Evolutionary conservation across 30 jellyfish, hydroid and myxozoan genomes (phyloP).

Genomic region (Pelagia noctiluca): DNA sequence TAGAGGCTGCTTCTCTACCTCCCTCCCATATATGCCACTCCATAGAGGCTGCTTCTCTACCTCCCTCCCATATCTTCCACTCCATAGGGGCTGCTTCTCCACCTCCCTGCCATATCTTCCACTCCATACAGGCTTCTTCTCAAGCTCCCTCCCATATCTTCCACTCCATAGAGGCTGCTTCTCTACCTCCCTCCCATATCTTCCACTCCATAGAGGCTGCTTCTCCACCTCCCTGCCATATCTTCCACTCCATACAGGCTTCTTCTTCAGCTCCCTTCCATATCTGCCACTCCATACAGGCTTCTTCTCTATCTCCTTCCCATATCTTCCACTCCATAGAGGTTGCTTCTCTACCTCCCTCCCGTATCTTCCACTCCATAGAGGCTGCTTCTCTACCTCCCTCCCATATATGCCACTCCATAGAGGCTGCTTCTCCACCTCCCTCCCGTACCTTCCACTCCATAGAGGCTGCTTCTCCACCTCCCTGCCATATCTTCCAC

Average conservation of each 20-base stretch:
- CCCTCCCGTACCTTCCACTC: constrained; percentile 24
- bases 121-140: too few relatives aligned
- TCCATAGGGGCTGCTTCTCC: too few relatives aligned
- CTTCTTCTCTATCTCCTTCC: constrained; percentile 14
- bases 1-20: too few relatives aligned
- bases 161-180: too few relatives aligned
- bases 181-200: constrained; percentile 36
- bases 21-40: too few relatives aligned
- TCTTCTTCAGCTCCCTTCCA: constrained; percentile 28
- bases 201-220: constrained; percentile 34
- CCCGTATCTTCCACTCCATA: constrained; percentile 43
- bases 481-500: background rate
- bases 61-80: too few relatives aligned
- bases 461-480: background rate
- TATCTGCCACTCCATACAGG: constrained; percentile 32
- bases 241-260: too few relatives aligned
- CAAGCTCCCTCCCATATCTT: too few relatives aligned
- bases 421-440: constrained; percentile 10
- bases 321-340: constrained; percentile 25
- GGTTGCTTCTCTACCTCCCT: constrained; percentile 7
- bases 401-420: constrained; percentile 37
- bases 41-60: too few relatives aligned
- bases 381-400: constrained; percentile 11
- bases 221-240: background rate
- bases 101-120: too few relatives aligned